Conservation (phyloP, 2,113 vertebrate genomes). For the Tachysurus vachellii region DNA sequence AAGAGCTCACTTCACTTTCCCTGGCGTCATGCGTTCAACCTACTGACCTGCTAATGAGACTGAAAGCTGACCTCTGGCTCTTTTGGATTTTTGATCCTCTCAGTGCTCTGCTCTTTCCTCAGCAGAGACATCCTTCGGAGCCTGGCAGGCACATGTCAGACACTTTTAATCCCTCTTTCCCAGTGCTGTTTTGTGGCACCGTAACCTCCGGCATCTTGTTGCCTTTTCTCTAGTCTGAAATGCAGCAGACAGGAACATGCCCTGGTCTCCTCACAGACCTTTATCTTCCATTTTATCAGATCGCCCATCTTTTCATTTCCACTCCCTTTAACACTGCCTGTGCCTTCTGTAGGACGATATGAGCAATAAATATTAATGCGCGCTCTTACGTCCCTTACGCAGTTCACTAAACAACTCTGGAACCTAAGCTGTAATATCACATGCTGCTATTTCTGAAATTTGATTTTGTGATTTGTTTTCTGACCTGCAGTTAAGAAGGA, state of each 20-base stretch:
- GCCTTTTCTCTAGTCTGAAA: neutral
- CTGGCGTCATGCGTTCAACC: constrained; percentile 75
- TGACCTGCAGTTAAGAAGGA: neutral
- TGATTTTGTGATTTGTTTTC: neutral
- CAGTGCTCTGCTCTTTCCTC: constrained; percentile 67
- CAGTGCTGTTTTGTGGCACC: neutral
- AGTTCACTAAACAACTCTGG: constrained; percentile 1
- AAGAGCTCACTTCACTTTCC: constrained; percentile 44
- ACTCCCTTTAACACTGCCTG: constrained; percentile 5
- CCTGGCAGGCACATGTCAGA: neutral
- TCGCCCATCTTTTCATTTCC: constrained; percentile 9
- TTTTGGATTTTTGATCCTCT: constrained; percentile 82
- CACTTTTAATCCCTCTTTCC: neutral
- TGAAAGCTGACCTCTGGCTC: constrained; percentile 73
- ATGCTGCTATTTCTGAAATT: constrained; percentile 1
- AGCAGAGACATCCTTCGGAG: constrained; percentile 15
- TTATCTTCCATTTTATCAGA: neutral
- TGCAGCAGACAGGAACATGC: neutral
- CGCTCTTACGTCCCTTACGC: neutral
- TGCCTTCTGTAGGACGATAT: constrained; percentile 7
- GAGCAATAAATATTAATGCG: constrained; percentile 36
- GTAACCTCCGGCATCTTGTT: neutral
- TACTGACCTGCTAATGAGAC: constrained; percentile 72
- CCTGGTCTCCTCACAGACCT: neutral
- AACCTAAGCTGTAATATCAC: neutral